These are phyloP conservation scores for Drosophila sturtevanti DNA, from an alignment of 1,140 invertebrate genomes.

Conservation along the genomic window DNA sequence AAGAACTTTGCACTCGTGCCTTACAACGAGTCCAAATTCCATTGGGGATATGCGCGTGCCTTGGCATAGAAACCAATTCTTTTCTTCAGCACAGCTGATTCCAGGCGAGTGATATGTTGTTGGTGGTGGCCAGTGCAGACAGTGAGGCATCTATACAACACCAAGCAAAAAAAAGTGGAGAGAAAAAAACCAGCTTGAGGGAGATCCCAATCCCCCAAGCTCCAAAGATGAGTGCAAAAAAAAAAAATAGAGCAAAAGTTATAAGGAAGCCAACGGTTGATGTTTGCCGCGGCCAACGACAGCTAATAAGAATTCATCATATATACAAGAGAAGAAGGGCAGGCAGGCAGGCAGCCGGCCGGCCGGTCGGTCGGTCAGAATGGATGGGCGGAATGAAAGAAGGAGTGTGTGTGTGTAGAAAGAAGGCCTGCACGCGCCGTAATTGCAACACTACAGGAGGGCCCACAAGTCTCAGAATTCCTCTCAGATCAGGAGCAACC, in stretches of 20 bases:
- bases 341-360: neutral
- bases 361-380: no score
- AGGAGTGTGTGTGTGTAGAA: neutral
- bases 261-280: conserved; percentile 77
- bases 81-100: conserved; percentile 13
- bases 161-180: no score
- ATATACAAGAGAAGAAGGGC: conserved; percentile 19
- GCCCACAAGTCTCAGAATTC: conserved; percentile 18
- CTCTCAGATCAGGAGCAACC: conserved; percentile 39
- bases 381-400: neutral
- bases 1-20: neutral
- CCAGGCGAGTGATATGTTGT: conserved; percentile 23
- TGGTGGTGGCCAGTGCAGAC: conserved; percentile 46
- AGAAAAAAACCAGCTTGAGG: conserved; percentile 51
- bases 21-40: conserved; percentile 48
- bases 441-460: conserved; percentile 79
- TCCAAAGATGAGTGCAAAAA: conserved; percentile 42
- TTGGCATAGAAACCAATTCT: conserved; percentile 13
- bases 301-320: conserved; percentile 80
- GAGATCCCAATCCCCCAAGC: conserved; percentile 55
- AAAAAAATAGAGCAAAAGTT: conserved; percentile 76
- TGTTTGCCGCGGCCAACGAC: conserved; percentile 67
- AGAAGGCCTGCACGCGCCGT: conserved; percentile 66
- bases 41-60: conserved; percentile 73
- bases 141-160: conserved; percentile 51